Percentiles rank a stretch among this genome's conserved stretches.
Conservation (phyloP, 2,888 invertebrate genomes). For the Alcis repandata region DNA sequence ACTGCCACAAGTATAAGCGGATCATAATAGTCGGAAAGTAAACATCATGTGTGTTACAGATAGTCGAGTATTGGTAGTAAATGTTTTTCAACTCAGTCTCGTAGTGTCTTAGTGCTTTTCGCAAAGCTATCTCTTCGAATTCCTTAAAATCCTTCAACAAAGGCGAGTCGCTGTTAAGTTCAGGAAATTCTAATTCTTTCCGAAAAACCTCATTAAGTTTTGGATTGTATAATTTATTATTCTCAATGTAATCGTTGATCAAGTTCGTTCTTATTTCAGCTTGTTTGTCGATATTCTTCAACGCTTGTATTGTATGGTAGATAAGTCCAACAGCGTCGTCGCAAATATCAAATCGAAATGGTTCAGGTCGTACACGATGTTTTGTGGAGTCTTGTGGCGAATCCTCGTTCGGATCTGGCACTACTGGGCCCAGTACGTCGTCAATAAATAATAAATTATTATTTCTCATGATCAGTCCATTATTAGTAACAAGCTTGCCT, state of each 20-base stretch:
- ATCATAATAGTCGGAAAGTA: constrained; percentile 77
- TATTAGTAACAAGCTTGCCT: constrained; percentile 85
- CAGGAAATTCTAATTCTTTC: constrained; percentile 44
- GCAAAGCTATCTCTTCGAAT: constrained; percentile 79
- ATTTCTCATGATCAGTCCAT: constrained; percentile 80
- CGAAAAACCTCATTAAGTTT: constrained; percentile 33
- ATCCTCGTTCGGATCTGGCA: constrained; percentile 47
- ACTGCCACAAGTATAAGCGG: constrained; percentile 87
- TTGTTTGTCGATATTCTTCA: constrained; percentile 70
- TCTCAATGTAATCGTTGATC: constrained; percentile 67
- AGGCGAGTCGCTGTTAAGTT: constrained; percentile 33
- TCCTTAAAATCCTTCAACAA: constrained; percentile 59
- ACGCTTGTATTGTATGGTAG: constrained; percentile 76
- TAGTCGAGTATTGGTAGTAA: constrained; percentile 83
- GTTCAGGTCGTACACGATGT: constrained; percentile 56
- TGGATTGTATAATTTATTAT: constrained; percentile 57
- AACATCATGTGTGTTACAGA: constrained; percentile 72
- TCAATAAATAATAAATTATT: constrained; percentile 79
- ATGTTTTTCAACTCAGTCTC: constrained; percentile 79
- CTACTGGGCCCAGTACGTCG: constrained; percentile 75
- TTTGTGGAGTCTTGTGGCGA: no score
- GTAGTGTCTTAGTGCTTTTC: constrained; percentile 77
- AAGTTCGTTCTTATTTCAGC: constrained; percentile 61
- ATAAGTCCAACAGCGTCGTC: constrained; percentile 75
- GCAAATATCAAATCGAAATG: constrained; percentile 65